Conservation (phyloP, 2,888 invertebrate species). For the Andrena haemorrhoa region DNA sequence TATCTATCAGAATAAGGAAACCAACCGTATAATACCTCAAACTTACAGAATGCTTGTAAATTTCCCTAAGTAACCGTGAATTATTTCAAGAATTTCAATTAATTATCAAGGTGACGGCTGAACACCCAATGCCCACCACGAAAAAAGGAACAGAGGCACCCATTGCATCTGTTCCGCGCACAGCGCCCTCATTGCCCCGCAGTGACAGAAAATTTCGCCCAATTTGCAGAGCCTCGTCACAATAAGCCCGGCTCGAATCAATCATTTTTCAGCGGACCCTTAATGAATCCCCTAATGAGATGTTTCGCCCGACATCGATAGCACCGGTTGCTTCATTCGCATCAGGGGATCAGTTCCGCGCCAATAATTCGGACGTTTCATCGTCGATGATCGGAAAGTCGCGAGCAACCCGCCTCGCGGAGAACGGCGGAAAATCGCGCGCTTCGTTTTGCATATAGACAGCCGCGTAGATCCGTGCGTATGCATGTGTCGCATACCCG, state of each 20-base stretch:
- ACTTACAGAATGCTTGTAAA: neutral
- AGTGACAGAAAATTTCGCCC: slow-evolving; percentile 1
- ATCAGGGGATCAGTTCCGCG: slow-evolving; percentile 25
- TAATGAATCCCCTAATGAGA: slow-evolving; percentile 19
- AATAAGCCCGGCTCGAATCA: slow-evolving; percentile 16
- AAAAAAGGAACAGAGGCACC: neutral
- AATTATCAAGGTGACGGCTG: neutral
- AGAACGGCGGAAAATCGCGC: neutral
- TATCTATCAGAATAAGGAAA: no score
- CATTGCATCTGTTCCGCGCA: neutral
- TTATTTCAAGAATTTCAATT: neutral
- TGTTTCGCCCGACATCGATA: neutral
- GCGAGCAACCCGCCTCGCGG: neutral
- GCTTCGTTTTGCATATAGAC: slow-evolving; percentile 20
- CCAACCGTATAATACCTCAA: neutral
- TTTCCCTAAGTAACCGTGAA: neutral
- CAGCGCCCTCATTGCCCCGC: neutral
- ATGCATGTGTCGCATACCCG: neutral
- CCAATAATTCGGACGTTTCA: slow-evolving; percentile 36
- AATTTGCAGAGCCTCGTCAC: neutral
- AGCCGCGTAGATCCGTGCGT: no score
- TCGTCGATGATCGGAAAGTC: slow-evolving; percentile 46
- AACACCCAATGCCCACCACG: neutral
- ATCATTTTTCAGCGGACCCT: slow-evolving; percentile 25
- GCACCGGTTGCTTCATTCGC: slow-evolving; percentile 16